Percentiles rank a stretch among this genome's conserved stretches.
Conservation (phyloP, 2,797 vertebrate species). For the Rhabdophis nuchalis region DNA sequence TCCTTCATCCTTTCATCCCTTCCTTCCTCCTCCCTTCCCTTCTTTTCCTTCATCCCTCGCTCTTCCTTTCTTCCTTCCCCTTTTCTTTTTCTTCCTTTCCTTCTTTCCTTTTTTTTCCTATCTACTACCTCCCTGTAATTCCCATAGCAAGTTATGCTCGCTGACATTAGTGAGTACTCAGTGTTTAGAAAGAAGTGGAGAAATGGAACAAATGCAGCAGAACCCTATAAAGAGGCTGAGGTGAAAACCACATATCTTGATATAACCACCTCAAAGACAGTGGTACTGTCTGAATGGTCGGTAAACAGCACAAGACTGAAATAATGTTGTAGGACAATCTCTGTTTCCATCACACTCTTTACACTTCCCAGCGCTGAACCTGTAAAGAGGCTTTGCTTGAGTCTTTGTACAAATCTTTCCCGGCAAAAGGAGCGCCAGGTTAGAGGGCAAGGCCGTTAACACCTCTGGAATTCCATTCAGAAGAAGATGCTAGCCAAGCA, state of each 20-base stretch:
- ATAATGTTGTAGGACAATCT: neutral
- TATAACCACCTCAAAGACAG: neutral
- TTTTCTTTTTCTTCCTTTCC: too few species aligned
- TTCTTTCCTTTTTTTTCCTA: rapidly evolving
- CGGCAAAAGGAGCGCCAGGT: neutral
- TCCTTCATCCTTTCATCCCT: too few species aligned
- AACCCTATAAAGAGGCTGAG: neutral
- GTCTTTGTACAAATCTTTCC: neutral
- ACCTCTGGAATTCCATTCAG: neutral
- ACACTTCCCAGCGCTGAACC: neutral
- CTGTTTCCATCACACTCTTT: neutral
- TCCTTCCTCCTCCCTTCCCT: too few species aligned
- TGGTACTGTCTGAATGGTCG: neutral
- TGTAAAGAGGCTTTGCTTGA: neutral
- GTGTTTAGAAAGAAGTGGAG: neutral
- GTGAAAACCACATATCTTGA: neutral
- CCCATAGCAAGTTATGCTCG: neutral
- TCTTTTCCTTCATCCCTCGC: too few species aligned
- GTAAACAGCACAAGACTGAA: neutral
- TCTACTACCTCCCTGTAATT: neutral
- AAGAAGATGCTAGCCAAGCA: neutral
- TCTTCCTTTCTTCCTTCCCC: too few species aligned
- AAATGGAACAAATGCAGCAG: neutral
- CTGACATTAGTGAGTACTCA: neutral
- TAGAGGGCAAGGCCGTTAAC: neutral